A percentile compares a stretch with the other conserved stretches of the same genome.
These are phyloP conservation scores for Bradysia coprophila DNA, from an alignment of 1,140 invertebrate genomes.

Conservation along the genomic window DNA sequence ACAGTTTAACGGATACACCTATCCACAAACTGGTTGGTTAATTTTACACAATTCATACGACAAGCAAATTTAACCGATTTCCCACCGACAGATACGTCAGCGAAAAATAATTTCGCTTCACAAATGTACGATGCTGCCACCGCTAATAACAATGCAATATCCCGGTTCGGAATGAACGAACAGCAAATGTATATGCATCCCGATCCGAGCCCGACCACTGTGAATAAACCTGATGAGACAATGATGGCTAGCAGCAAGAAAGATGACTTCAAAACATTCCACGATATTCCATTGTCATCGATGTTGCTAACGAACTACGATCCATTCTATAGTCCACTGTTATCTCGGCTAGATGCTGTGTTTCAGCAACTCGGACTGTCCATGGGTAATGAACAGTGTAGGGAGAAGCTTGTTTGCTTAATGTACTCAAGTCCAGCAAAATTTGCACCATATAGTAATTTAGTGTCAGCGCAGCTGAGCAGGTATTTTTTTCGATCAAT, in stretches of 20 bases:
- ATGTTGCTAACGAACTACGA: constrained; percentile 67
- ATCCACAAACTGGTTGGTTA: too few relatives aligned
- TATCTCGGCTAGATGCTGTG: constrained; percentile 62
- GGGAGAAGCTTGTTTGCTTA: constrained; percentile 63
- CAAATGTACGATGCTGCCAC: constrained; percentile 6
- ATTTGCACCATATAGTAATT: constrained; percentile 67
- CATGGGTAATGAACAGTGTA: constrained; percentile 39
- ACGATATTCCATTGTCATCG: constrained; percentile 65
- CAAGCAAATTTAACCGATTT: neutral
- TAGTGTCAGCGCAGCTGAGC: constrained; percentile 71
- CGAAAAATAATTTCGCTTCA: constrained; percentile 16
- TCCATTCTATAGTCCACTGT: constrained; percentile 65
- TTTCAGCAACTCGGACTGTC: constrained; percentile 51
- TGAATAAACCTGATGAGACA: neutral
- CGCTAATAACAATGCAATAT: neutral
- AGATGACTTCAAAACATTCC: constrained; percentile 45
- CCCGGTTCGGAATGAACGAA: neutral
- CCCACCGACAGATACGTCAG: constrained; percentile 1
- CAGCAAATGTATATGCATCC: too few relatives aligned
- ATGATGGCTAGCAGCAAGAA: constrained; percentile 9
- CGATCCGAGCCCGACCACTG: neutral
- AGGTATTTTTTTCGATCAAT: too few relatives aligned
- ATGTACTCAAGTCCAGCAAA: constrained; percentile 74
- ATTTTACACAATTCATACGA: too few relatives aligned
- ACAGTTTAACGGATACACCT: neutral